Conservation (phyloP, 2,888 invertebrate species). For the Strigamia maritima region DNA sequence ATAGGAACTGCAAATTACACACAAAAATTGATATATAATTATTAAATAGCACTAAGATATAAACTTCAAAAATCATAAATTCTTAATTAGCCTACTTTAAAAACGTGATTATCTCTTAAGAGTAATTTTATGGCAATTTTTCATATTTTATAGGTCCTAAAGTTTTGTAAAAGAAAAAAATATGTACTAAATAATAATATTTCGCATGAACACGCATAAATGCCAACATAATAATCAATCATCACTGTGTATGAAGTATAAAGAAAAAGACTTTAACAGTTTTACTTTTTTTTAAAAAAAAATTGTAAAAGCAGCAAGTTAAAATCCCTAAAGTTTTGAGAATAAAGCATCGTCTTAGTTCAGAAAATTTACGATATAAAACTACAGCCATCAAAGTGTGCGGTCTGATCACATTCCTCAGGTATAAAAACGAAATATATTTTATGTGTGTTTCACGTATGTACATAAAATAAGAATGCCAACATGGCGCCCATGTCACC, state of each 20-base stretch:
- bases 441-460: constrained; percentile 2
- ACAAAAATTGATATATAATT: neutral
- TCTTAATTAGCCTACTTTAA: neutral
- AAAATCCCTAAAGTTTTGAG: neutral
- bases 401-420: constrained; percentile 27
- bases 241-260: neutral
- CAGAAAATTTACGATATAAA: constrained; percentile 9
- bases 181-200: constrained; percentile 11
- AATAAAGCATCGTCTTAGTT: neutral
- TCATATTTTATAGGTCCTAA: neutral
- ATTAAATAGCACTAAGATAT: neutral
- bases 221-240: constrained; percentile 32
- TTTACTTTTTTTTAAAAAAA: neutral
- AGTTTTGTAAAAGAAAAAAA: neutral
- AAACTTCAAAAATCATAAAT: neutral
- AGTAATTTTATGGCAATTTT: constrained; percentile 15
- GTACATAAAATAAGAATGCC: constrained; percentile 29
- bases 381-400: constrained; percentile 3
- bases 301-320: neutral
- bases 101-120: neutral
- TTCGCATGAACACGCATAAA: constrained; percentile 24
- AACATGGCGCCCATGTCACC: constrained; percentile 35
- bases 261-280: constrained; percentile 6
- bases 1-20: neutral
- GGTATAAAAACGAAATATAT: constrained; percentile 2